Conservation (phyloP, 2,797 vertebrate species). For the Gymnocypris eckloni region DNA sequence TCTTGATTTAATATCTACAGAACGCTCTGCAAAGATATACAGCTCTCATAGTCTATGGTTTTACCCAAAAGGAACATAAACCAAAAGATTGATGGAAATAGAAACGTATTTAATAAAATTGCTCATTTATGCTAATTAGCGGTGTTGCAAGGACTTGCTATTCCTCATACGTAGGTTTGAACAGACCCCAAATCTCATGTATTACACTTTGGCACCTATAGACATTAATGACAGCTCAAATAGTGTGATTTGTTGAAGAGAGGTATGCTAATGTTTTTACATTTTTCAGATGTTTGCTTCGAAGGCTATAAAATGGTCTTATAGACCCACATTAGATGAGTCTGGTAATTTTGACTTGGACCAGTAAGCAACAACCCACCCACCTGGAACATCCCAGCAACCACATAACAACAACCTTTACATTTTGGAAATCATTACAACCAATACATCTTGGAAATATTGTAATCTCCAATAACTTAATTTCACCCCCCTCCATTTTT, state of each 20-base stretch:
- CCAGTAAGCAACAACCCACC: background rate
- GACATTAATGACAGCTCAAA: background rate
- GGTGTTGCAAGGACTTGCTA: background rate
- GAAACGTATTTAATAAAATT: background rate
- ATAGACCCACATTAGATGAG: background rate
- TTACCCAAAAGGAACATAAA: background rate
- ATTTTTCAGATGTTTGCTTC: background rate
- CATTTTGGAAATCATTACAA: background rate
- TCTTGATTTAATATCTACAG: constrained; percentile 70
- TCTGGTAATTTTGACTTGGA: background rate
- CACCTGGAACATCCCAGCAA: background rate
- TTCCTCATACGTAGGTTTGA: background rate
- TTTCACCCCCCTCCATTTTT: background rate
- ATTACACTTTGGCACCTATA: background rate
- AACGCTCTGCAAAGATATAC: constrained; percentile 35
- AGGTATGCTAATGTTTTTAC: background rate
- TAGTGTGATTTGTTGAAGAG: background rate
- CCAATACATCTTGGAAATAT: background rate
- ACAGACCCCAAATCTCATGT: background rate
- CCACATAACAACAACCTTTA: background rate
- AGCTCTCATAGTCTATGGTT: background rate
- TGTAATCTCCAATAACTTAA: background rate
- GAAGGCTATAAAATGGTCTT: background rate
- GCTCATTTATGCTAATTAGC: constrained; percentile 1
- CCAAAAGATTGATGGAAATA: constrained; percentile 12